Conservation (phyloP, 1,140 invertebrate species). For the Bombus sibiricus region DNA sequence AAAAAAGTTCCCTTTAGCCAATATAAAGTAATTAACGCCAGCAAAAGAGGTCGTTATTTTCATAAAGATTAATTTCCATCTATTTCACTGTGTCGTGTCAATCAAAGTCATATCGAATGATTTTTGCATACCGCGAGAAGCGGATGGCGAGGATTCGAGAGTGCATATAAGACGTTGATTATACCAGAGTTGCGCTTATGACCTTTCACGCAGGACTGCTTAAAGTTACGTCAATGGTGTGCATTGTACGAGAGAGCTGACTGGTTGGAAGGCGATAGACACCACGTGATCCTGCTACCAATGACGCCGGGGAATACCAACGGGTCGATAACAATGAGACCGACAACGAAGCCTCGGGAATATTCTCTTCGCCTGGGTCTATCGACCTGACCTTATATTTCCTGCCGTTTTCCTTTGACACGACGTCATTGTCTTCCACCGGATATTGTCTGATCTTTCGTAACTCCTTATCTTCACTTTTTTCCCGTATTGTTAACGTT, state of each 20-base stretch:
- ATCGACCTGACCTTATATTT: not conserved
- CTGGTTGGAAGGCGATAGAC: constrained; percentile 59
- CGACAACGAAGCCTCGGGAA: constrained; percentile 56
- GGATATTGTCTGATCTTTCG: not conserved
- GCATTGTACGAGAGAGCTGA: constrained; percentile 59
- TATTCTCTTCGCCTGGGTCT: constrained; percentile 41
- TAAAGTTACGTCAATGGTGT: constrained; percentile 56
- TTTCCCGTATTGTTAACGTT: not conserved
- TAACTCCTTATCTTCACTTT: not conserved
- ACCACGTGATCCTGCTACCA: constrained; percentile 68
- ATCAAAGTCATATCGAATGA: not conserved
- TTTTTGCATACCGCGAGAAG: not conserved
- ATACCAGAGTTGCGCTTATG: constrained; percentile 38
- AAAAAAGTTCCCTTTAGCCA: too few species aligned
- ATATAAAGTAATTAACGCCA: too few species aligned
- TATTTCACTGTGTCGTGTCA: not conserved
- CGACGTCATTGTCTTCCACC: not conserved
- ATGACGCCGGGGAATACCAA: constrained; percentile 57
- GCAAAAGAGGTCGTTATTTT: not conserved
- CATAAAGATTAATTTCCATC: not conserved
- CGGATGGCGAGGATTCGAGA: not conserved
- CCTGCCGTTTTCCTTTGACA: not conserved
- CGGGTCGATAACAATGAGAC: constrained; percentile 69
- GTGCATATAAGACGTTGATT: constrained; percentile 25
- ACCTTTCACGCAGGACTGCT: constrained; percentile 57